phyloP scores from a whole-genome alignment of 1,140 invertebrate species.

The Contarinia nasturtii region DNA sequence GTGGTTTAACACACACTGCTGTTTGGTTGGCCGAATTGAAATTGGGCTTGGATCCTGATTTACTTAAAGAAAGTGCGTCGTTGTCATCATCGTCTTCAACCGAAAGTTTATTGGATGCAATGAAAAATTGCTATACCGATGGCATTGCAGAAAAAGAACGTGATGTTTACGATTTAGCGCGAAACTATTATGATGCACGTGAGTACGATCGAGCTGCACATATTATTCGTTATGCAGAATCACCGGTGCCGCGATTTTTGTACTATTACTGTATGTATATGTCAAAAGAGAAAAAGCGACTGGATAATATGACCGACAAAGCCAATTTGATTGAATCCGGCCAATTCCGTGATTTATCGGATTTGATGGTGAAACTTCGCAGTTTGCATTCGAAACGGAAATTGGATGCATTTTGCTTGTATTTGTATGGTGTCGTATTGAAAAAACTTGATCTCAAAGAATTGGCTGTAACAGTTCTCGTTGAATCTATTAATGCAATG shows the following conservation, averaged over 20 bases:
- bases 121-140: constrained; percentile 12
- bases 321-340: constrained; percentile 45
- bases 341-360: constrained; percentile 32
- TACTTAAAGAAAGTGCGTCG: constrained; percentile 27
- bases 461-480: constrained; percentile 53
- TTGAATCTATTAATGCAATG: constrained; percentile 53
- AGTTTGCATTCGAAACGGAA: constrained; percentile 36
- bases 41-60: constrained; percentile 47
- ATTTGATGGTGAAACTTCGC: constrained; percentile 32
- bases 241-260: constrained; percentile 51
- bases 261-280: constrained; percentile 73
- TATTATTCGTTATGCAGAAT: constrained; percentile 52
- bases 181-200: constrained; percentile 78
- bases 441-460: constrained; percentile 67
- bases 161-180: constrained; percentile 60
- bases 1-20: constrained; percentile 24
- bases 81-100: constrained; percentile 21
- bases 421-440: constrained; percentile 79
- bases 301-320: constrained; percentile 64
- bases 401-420: constrained; percentile 74
- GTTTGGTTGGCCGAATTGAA: constrained; percentile 78
- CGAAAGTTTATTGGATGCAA: constrained; percentile 2
- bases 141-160: constrained; percentile 33
- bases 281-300: constrained; percentile 69
- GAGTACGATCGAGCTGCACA: constrained; percentile 82